phyloP scores from a whole-genome alignment of 2,113 vertebrate genomes.

The Platycercus adscitus region DNA sequence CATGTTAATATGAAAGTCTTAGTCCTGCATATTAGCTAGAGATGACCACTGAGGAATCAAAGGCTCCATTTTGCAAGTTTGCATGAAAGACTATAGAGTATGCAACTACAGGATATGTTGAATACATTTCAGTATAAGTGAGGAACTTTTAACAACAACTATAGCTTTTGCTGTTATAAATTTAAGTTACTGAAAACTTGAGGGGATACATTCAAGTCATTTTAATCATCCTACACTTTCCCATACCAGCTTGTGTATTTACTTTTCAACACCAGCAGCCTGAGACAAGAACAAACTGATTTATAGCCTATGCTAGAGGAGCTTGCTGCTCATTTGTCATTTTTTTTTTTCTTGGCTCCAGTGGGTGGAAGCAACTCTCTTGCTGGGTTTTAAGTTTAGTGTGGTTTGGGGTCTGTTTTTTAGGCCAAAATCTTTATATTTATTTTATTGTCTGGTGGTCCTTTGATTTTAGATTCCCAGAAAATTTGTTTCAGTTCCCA shows the following conservation, averaged over 20 bases:
- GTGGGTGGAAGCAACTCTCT: slow-evolving; percentile 18
- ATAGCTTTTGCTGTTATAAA: not conserved
- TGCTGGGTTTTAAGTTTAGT: not conserved
- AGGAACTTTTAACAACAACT: not conserved
- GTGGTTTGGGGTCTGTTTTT: not conserved
- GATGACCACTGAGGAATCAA: not conserved
- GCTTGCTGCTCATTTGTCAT: not conserved
- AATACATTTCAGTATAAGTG: not conserved
- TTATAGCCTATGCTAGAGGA: not conserved
- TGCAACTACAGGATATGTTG: not conserved
- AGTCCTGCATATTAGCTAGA: not conserved
- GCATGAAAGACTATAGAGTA: not conserved
- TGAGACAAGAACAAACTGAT: not conserved
- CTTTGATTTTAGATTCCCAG: slow-evolving; percentile 4
- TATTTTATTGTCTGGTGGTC: not conserved
- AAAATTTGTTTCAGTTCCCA: slow-evolving; percentile 36
- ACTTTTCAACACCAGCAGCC: not conserved
- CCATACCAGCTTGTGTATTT: not conserved
- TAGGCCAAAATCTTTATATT: not conserved
- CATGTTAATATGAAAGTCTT: not conserved
- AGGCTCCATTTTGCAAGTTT: not conserved
- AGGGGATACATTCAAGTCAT: not conserved
- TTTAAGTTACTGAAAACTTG: not conserved
- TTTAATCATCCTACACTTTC: slow-evolving; percentile 12
- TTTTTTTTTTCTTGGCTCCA: slow-evolving; percentile 25